Conservation (phyloP, 2,113 vertebrate genomes). For the Myotis davidii region DNA sequence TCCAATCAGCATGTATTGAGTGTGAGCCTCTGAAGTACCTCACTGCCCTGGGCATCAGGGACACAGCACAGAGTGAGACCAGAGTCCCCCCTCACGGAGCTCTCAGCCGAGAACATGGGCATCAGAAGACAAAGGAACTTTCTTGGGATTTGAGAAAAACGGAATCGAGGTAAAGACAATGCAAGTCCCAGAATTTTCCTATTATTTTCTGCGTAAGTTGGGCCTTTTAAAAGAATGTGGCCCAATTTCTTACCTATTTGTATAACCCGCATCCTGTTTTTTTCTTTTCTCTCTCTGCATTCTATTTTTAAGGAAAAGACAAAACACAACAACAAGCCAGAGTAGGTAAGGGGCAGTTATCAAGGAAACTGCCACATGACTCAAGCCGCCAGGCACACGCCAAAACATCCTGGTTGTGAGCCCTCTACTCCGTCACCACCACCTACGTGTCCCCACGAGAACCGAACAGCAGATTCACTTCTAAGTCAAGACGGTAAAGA, state of each 20-base stretch:
- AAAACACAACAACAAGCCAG: not conserved
- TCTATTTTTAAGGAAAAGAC: constrained; percentile 28
- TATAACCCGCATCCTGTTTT: not conserved
- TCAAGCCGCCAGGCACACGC: not conserved
- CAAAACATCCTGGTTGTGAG: not conserved
- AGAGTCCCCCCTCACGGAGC: too few species aligned
- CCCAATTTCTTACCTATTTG: not conserved
- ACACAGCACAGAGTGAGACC: not conserved
- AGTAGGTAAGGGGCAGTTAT: not conserved
- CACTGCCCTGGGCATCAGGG: not conserved
- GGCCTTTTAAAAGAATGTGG: not conserved
- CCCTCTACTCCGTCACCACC: too few species aligned
- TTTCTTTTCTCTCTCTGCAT: not conserved
- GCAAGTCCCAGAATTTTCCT: not conserved
- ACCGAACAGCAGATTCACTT: not conserved
- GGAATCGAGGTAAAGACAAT: not conserved
- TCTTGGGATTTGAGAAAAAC: not conserved
- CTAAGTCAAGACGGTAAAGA: not conserved
- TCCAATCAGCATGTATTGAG: not conserved
- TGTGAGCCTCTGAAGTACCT: not conserved
- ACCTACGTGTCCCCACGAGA: not conserved
- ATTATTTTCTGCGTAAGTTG: not conserved
- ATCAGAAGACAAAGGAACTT: not conserved
- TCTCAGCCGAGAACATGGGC: rapidly evolving
- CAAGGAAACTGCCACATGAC: not conserved